phyloP scores from a whole-genome alignment of 2,797 vertebrate genomes.

The Sciurus vulgaris region DNA sequence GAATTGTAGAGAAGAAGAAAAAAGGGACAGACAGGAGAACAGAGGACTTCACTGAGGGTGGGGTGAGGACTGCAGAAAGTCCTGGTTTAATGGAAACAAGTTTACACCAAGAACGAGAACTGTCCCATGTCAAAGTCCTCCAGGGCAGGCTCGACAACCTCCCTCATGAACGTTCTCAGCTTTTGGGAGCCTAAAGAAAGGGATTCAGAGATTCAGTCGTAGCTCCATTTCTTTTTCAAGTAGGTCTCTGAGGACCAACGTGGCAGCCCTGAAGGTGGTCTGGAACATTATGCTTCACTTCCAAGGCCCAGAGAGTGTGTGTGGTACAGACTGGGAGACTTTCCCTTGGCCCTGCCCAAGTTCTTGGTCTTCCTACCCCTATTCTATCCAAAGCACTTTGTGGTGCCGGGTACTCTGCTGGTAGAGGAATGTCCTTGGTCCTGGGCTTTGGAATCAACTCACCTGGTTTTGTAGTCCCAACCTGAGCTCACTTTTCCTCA shows the following conservation, averaged over 20 bases:
- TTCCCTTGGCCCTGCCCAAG: background rate
- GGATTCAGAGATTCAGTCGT: background rate
- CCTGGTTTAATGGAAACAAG: background rate
- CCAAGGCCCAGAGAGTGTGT: background rate
- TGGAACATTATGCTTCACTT: background rate
- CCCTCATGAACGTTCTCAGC: background rate
- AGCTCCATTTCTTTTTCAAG: background rate
- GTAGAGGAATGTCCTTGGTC: background rate
- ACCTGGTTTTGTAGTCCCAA: background rate
- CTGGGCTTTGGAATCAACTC: background rate
- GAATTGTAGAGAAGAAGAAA: conserved; percentile 13
- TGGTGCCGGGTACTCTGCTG: background rate
- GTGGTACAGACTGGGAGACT: background rate
- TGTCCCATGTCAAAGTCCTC: background rate
- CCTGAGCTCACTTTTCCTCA: background rate
- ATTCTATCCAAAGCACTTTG: background rate
- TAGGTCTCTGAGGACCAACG: background rate
- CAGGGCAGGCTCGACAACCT: background rate
- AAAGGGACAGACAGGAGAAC: background rate
- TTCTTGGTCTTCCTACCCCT: background rate
- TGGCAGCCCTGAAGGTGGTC: background rate
- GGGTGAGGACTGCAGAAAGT: background rate
- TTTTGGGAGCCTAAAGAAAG: background rate
- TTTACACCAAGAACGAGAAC: background rate
- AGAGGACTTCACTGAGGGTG: background rate